Conservation (phyloP, 2,888 invertebrate genomes). For the Tricholauxania praeusta region DNA sequence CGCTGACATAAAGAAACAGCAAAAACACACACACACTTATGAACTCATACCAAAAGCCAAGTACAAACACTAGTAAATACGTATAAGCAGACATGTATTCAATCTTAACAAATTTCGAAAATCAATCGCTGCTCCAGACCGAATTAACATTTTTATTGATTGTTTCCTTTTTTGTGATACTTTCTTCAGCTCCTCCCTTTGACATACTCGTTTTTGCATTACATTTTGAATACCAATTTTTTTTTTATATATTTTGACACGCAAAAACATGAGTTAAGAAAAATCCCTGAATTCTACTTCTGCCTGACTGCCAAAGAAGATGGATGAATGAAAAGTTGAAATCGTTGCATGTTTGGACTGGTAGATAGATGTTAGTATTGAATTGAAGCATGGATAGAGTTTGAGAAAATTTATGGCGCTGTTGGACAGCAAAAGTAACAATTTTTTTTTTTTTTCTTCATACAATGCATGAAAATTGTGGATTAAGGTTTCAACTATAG, state of each 20-base stretch:
- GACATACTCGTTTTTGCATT: not conserved
- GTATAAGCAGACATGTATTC: conserved; percentile 16
- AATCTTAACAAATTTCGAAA: not conserved
- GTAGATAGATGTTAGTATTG: too few species aligned
- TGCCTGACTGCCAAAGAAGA: conserved; percentile 53
- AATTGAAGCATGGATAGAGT: too few species aligned
- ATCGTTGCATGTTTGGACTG: too few species aligned
- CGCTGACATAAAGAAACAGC: conserved; percentile 10
- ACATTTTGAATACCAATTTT: not conserved
- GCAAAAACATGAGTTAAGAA: not conserved
- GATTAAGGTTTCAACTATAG: too few species aligned
- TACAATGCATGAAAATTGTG: too few species aligned
- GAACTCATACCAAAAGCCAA: not conserved
- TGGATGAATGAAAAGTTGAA: conserved; percentile 53
- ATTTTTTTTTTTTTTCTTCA: too few species aligned
- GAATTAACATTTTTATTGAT: conserved; percentile 33
- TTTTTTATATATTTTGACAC: too few species aligned
- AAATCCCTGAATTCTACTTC: conserved; percentile 13
- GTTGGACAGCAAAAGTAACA: too few species aligned
- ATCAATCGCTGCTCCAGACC: not conserved
- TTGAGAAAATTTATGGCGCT: too few species aligned
- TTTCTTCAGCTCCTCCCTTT: not conserved
- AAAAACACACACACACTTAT: not conserved
- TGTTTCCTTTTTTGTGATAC: conserved; percentile 10
- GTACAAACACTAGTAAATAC: not conserved